Evolutionary conservation across 2,113 vertebrate genomes (phyloP).

Genomic region (Prochilodus magdalenae): DNA sequence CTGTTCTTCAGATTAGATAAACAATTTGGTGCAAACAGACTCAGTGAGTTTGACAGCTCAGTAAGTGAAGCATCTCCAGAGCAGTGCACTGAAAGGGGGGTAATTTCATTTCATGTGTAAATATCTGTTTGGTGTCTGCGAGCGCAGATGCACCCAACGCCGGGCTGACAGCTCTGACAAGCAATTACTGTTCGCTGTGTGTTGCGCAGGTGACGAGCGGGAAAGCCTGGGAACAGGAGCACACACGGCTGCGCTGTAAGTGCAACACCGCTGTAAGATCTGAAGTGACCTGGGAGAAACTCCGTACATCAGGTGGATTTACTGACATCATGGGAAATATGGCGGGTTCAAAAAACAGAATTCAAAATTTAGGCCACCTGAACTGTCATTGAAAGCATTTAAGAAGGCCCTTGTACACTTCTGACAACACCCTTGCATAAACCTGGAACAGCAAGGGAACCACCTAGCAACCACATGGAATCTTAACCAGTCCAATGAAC

Average conservation of each 20-base stretch:
- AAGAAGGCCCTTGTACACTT: no score
- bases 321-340: not conserved
- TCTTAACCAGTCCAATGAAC: no score
- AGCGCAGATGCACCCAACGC: constrained; percentile 49
- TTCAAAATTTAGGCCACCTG: no score
- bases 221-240: constrained; percentile 16
- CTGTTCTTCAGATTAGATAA: constrained; percentile 55
- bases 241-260: not conserved
- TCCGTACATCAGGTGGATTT: constrained; percentile 4
- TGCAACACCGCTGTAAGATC: not conserved
- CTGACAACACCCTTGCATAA: no score
- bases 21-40: constrained; percentile 47
- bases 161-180: constrained; percentile 62
- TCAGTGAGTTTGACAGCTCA: constrained; percentile 53
- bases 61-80: constrained; percentile 42
- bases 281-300: not conserved
- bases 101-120: constrained; percentile 63
- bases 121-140: constrained; percentile 63
- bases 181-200: constrained; percentile 63
- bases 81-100: constrained; percentile 46
- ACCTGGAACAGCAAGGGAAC: no score
- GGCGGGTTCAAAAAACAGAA: not conserved
- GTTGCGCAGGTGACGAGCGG: constrained; percentile 51
- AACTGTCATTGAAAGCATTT: no score
- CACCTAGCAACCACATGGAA: no score